Evolutionary conservation across 1,140 invertebrate species (phyloP).

Genomic region (Drosophila triauraria): DNA sequence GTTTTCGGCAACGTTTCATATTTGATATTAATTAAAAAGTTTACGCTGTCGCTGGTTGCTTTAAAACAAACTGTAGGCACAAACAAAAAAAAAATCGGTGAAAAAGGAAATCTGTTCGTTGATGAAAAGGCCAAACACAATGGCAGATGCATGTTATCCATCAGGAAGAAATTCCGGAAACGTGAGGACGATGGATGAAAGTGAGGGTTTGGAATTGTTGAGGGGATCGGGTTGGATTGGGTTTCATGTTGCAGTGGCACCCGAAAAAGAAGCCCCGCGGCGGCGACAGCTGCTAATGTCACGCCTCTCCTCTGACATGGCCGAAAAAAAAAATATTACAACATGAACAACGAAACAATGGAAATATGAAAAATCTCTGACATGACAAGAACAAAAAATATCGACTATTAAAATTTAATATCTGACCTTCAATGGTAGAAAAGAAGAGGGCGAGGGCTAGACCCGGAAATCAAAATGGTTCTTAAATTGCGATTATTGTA

Average conservation of each 20-base stretch:
- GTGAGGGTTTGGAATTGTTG: not conserved
- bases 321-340: conserved; percentile 20
- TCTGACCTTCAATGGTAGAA: conserved; percentile 41
- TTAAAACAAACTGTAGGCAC: conserved; percentile 73
- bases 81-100: conserved; percentile 38
- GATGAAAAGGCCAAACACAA: conserved; percentile 69
- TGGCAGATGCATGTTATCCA: conserved; percentile 67
- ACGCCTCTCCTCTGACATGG: conserved; percentile 63
- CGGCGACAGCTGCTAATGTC: conserved; percentile 73
- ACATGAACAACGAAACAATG: conserved; percentile 1
- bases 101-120: conserved; percentile 47
- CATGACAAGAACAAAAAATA: conserved; percentile 25
- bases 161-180: conserved; percentile 28
- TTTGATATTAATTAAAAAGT: conserved; percentile 84
- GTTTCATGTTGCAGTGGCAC: conserved; percentile 50
- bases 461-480: not conserved
- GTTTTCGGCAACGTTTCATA: conserved; percentile 70
- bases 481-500: not conserved
- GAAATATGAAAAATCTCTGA: conserved; percentile 37
- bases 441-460: not conserved
- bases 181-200: conserved; percentile 10
- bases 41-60: conserved; percentile 60
- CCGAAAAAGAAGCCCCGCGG: conserved; percentile 45
- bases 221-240: conserved; percentile 9
- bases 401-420: conserved; percentile 30